Evolutionary conservation across 2,113 vertebrate species (phyloP).

Genomic region (Ophthalmolycus amberensis): DNA sequence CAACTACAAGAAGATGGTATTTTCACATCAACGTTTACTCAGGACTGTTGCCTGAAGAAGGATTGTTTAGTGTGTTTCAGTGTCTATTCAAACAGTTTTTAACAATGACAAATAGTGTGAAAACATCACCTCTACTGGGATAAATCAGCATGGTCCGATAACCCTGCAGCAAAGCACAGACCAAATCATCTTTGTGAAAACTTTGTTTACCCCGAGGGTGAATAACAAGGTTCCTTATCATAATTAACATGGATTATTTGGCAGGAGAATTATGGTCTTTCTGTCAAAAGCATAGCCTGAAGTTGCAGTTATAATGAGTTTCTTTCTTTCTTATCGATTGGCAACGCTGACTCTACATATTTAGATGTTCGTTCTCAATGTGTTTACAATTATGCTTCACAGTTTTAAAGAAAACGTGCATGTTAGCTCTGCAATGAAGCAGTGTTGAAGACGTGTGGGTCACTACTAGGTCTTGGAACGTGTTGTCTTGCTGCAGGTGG

Average conservation of each 20-base stretch:
- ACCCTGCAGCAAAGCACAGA: slow-evolving; percentile 1
- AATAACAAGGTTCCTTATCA: slow-evolving; percentile 34
- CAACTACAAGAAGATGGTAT: slow-evolving; percentile 11
- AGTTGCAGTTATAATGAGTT: slow-evolving; percentile 27
- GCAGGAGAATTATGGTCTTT: slow-evolving; percentile 1
- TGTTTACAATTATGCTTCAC: slow-evolving; percentile 58
- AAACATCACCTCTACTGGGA: slow-evolving; percentile 9
- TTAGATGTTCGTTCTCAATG: slow-evolving; percentile 28
- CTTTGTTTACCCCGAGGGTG: neutral
- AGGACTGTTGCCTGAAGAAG: neutral
- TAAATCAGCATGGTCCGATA: slow-evolving; percentile 10
- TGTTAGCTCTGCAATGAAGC: slow-evolving; percentile 51
- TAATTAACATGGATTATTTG: slow-evolving; percentile 39
- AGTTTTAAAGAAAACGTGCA: slow-evolving; percentile 44
- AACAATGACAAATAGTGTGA: slow-evolving; percentile 14
- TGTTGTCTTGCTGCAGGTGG: slow-evolving; percentile 38
- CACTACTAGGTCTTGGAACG: slow-evolving; percentile 36
- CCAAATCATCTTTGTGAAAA: slow-evolving; percentile 21
- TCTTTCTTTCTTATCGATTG: slow-evolving; percentile 50
- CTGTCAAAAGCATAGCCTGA: slow-evolving; percentile 22
- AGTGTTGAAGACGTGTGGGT: slow-evolving; percentile 54
- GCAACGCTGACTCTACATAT: slow-evolving; percentile 24
- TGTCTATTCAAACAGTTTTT: neutral
- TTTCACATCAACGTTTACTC: slow-evolving; percentile 8
- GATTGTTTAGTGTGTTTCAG: slow-evolving; percentile 7